Evolutionary conservation across 2,888 invertebrate genomes (phyloP).

Genomic region (Drosophila pegasa): DNA sequence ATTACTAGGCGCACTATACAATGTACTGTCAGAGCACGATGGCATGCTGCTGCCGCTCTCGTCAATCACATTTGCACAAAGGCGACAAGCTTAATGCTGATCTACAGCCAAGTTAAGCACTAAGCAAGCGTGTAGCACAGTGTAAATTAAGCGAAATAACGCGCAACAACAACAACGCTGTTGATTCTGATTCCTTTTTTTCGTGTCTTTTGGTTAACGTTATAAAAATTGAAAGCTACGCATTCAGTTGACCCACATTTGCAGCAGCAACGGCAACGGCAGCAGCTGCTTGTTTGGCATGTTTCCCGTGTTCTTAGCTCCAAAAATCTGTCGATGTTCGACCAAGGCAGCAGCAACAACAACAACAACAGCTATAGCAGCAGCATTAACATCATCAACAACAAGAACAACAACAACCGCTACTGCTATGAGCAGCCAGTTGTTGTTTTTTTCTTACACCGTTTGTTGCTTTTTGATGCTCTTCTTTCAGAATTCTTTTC

Average conservation of each 20-base stretch:
- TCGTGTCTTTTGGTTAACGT: constrained; percentile 58
- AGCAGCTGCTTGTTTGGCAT: constrained; percentile 53
- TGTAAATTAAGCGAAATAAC: constrained; percentile 12
- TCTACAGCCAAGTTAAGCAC: constrained; percentile 2
- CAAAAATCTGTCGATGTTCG: constrained; percentile 51
- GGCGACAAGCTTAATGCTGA: constrained; percentile 11
- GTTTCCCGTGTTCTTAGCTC: constrained; percentile 55
- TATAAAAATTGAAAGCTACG: constrained; percentile 78
- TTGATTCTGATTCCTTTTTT: constrained; percentile 30
- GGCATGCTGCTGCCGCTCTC: constrained; percentile 14
- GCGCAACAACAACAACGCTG: constrained; percentile 26
- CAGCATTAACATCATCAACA: constrained; percentile 23
- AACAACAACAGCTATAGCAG: constrained; percentile 18
- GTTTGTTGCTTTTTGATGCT: constrained; percentile 35
- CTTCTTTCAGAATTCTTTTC: constrained; percentile 29
- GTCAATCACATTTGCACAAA: constrained; percentile 6
- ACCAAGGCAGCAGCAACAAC: constrained; percentile 21
- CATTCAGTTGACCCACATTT: constrained; percentile 75
- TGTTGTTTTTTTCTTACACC: constrained; percentile 26
- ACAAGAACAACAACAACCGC: constrained; percentile 25
- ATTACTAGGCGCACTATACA: constrained; percentile 51
- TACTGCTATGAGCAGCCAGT: constrained; percentile 36
- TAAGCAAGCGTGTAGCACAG: constrained; percentile 8
- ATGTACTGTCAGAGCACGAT: constrained; percentile 21
- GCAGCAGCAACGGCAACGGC: constrained; percentile 18